Evolutionary conservation across 2,797 vertebrate genomes (phyloP), one percentile per base, ranked within the genome.

Genomic region (Lemur catta): DNA sequence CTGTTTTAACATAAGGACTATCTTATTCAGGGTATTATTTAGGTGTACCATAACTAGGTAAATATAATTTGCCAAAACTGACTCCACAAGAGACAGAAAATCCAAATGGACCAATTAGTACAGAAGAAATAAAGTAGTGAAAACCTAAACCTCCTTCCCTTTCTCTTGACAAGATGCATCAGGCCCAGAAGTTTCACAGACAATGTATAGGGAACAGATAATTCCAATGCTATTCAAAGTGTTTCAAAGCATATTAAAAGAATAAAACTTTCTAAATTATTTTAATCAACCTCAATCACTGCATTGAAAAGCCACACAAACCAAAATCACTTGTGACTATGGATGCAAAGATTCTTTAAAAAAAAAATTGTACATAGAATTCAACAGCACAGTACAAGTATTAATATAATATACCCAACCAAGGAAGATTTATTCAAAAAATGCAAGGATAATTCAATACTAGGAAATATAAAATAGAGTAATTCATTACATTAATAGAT

Each of bases 31-130:
- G 24, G 48, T 48, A 78, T 65, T 75, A 85, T 85, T 90, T 67
- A 89, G 26, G 15, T 72, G 7, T 55, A 33, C 20, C 48, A 76
- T 52, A 72, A 57, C 2, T 4, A 74, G 30, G 78, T 69, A 91
- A 63, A 90, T 63, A 71, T 55, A 93, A 86, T 76, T 76, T 90
- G 33, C 43, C 46, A 93, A 86, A 89, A 50, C 3, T 71, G 43
- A 78, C 7, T 82, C 35, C 69, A 67, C 48, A 80, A 93, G 38
- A 91, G 63, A 93, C 28, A 94, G 71, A 88, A 88, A 57, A 76
- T 78, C 24, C 26, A 14, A 57, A 88, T 18, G 28, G 26, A 59
- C 4, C 41, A 80, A 28, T 65, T 80, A 24, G 28, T 24, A 90
- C 33, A 96, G 35, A 74, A 76, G 55, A 84, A 89, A 89, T 74